These are phyloP conservation scores for Trichonephila clavata DNA, from an alignment of 1,140 invertebrate species.

Conservation along the genomic window DNA sequence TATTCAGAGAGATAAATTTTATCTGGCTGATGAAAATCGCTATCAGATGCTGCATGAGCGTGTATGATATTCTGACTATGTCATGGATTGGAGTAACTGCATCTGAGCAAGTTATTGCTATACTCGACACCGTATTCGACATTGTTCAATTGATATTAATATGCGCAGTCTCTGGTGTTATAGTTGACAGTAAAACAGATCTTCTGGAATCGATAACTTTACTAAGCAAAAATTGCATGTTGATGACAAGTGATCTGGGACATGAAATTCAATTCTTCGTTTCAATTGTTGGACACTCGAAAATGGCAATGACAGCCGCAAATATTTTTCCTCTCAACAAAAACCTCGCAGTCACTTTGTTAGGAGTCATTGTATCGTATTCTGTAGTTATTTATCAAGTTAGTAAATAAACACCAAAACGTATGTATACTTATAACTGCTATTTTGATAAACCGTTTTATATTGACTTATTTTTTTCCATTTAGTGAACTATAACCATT, in stretches of 20 bases:
- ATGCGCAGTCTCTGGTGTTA: not conserved
- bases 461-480: no score
- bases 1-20: constrained; percentile 11
- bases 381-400: constrained; percentile 61
- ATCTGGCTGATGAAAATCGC: constrained; percentile 22
- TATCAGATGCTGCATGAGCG: constrained; percentile 35
- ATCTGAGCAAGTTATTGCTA: not conserved
- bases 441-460: no score
- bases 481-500: no score
- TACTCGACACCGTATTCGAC: constrained; percentile 10
- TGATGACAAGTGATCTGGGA: not conserved
- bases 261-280: constrained; percentile 47
- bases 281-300: constrained; percentile 50
- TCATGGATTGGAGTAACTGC: not conserved
- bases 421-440: no score
- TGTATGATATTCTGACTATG: constrained; percentile 9
- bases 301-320: constrained; percentile 33
- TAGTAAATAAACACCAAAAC: not conserved
- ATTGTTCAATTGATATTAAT: not conserved
- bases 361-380: constrained; percentile 50
- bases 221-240: not conserved
- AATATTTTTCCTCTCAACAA: constrained; percentile 49
- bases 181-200: constrained; percentile 8
- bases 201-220: not conserved
- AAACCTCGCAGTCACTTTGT: constrained; percentile 43